phyloP scores from a whole-genome alignment of 2,797 vertebrate species.

The Hippopotamyrus pictus region DNA sequence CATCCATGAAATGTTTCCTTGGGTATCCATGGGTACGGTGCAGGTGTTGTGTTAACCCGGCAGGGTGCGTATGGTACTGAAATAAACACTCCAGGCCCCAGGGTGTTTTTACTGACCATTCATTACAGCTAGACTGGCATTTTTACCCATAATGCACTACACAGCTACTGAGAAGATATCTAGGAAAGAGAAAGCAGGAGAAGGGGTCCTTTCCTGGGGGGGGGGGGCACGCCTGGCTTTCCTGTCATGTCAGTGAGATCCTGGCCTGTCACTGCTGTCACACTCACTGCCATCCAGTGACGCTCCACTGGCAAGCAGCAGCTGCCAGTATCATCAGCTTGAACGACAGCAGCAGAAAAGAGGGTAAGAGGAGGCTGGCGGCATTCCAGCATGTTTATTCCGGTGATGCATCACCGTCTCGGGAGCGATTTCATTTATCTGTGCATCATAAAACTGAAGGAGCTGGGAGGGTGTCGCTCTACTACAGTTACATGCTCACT shows the following conservation, averaged over 20 bases:
- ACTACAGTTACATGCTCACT: not conserved
- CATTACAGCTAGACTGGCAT: not conserved
- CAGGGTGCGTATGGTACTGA: not conserved
- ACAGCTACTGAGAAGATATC: not conserved
- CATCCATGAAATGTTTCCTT: conserved; percentile 46
- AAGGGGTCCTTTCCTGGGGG: not conserved
- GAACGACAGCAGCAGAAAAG: not conserved
- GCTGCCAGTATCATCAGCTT: not conserved
- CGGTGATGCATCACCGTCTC: not conserved
- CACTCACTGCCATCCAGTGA: conserved; percentile 59
- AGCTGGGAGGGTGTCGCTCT: not conserved
- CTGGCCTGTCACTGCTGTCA: conserved; percentile 50
- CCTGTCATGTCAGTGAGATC: conserved; percentile 49
- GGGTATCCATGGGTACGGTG: conserved; percentile 38
- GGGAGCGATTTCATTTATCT: not conserved
- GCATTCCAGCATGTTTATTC: not conserved
- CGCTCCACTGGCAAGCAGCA: conserved; percentile 49
- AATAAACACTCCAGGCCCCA: not conserved
- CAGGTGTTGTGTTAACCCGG: conserved; percentile 28
- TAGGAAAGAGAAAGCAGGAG: not conserved
- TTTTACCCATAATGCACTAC: not conserved
- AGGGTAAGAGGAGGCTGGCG: not conserved
- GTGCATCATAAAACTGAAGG: not conserved
- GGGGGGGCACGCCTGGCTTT: not conserved
- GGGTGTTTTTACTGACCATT: not conserved